Base-by-base conservation (phyloP, 2,797 vertebrate species). In the Halcyon leucocephala region DNA sequence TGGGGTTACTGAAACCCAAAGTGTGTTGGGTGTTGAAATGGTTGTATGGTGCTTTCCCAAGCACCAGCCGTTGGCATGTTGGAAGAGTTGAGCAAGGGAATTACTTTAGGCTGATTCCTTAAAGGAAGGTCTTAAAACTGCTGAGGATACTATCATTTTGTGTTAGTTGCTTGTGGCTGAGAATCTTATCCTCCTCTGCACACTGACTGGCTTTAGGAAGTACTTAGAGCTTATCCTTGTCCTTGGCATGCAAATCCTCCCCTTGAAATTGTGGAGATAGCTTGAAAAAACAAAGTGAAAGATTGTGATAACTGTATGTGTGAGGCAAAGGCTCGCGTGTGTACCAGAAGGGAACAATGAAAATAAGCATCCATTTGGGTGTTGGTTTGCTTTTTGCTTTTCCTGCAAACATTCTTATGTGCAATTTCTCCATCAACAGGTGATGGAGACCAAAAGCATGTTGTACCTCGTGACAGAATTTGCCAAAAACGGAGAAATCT, bases 391-490 rank as follows among this genome's bases (percentile, higher is more conserved):
- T 60, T 52, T 76, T 54, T 49, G 21, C 6, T 71, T 17, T 87
- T 76, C 61, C 28, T 10, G 5, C 25, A 35, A 58, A 6, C 55
- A 73, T 42, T 85, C 83, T 98, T 91, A 96, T 2, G 3, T 62
- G 54, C 26, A 18, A 79, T 95, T 96, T 96, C 35, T 96, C 54
- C 81, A 70, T 86, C 95, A 82, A 90, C 98, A 99, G 99, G 99
- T 99, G 97, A 99, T 99, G 99, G 99, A 99, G 98, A 99, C 99
- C 84, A 99, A 99, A 98, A 99, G 99, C 97, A 99, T 99, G 99
- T 98, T 99, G 96, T 99, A 99, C 97, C 98, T 99, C 58, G 99
- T 99, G 98, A 99, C 99, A 16, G 99, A 99, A 97, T 99, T 99
- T 95, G 99, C 99, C 98, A 99, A 99, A 98, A 99, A 99, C 57